Conservation (phyloP, 2,888 invertebrate genomes). For the Nebria salina region DNA sequence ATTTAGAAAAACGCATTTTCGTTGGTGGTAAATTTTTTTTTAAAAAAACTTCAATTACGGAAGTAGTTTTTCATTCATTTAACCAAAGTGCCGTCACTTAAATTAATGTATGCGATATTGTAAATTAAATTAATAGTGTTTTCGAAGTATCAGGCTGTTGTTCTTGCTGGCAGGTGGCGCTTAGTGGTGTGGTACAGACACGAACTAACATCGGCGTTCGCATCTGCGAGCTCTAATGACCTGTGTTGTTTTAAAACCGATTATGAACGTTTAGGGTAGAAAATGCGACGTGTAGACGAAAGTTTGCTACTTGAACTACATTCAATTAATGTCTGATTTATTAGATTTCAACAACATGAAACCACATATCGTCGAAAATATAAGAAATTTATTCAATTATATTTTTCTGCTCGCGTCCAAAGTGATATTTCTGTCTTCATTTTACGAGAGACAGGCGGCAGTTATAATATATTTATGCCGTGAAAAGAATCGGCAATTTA, state of each 20-base stretch:
- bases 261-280: slow-evolving; percentile 18
- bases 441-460: background rate
- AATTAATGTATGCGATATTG: slow-evolving; percentile 14
- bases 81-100: slow-evolving; percentile 1
- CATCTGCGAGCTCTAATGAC: slow-evolving; percentile 16
- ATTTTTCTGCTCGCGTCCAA: no score
- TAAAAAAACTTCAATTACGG: no score
- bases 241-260: slow-evolving; percentile 34
- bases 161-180: slow-evolving; percentile 4
- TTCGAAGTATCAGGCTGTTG: background rate
- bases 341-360: no score
- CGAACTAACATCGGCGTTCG: background rate
- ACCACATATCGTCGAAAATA: no score
- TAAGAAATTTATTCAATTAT: no score
- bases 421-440: background rate
- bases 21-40: no score
- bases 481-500: slow-evolving; percentile 30
- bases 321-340: slow-evolving; percentile 5
- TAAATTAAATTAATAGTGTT: slow-evolving; percentile 19
- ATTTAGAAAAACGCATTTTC: no score
- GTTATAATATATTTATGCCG: slow-evolving; percentile 30
- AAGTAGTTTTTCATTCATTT: no score
- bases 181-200: slow-evolving; percentile 12
- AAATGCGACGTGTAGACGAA: slow-evolving; percentile 6
- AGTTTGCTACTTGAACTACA: slow-evolving; percentile 6